Evolutionary conservation across 2,113 vertebrate genomes (phyloP).

Genomic region (Serinus canaria): DNA sequence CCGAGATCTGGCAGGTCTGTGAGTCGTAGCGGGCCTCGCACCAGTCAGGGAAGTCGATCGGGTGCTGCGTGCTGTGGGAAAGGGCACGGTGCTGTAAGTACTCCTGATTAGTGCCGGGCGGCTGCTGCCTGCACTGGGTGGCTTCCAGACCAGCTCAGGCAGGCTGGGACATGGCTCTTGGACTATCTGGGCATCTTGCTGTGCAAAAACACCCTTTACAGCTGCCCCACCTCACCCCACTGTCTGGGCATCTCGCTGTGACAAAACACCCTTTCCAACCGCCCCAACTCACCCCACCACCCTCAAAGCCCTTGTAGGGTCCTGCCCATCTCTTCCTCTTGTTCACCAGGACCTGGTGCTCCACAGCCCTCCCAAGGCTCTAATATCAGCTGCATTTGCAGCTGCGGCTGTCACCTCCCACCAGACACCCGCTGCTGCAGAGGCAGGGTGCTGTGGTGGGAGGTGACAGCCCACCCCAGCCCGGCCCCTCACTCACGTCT

Average conservation of each 20-base stretch:
- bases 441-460: neutral
- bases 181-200: neutral
- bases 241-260: neutral
- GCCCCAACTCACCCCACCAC: accelerated
- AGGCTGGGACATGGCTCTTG: too few relatives aligned
- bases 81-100: accelerated
- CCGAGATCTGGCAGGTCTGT: conserved; percentile 83
- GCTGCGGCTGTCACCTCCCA: too few relatives aligned
- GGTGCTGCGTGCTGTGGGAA: conserved; percentile 82
- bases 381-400: neutral
- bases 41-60: conserved; percentile 89
- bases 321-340: neutral
- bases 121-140: neutral
- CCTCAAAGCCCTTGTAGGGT: neutral
- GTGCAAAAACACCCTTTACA: neutral
- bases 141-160: neutral
- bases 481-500: conserved; percentile 80
- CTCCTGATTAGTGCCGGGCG: accelerated
- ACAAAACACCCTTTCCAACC: accelerated
- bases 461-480: neutral
- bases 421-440: accelerated
- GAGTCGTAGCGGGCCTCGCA: conserved; percentile 84
- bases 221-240: accelerated
- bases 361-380: neutral
- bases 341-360: too few relatives aligned